Conservation (phyloP, 2,797 vertebrate species). For the Amblyraja radiata region DNA sequence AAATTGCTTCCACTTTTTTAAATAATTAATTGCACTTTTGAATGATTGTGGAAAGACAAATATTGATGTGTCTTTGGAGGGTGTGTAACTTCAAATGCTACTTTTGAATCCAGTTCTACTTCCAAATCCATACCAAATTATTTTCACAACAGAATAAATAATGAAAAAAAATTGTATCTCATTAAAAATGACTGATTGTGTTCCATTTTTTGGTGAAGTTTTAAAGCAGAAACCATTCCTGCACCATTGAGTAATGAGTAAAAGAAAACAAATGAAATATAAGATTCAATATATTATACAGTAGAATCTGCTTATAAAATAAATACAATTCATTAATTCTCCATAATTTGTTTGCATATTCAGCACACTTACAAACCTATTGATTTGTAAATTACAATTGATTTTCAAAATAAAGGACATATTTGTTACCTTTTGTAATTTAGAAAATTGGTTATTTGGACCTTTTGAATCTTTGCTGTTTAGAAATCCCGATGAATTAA, state of each 20-base stretch:
- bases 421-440: neutral
- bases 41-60: neutral
- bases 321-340: neutral
- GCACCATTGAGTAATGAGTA: neutral
- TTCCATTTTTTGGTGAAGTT: neutral
- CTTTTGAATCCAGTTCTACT: neutral
- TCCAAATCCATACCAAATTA: neutral
- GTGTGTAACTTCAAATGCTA: neutral
- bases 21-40: neutral
- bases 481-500: neutral
- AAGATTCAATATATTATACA: neutral
- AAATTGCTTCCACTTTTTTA: neutral
- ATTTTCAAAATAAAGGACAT: neutral
- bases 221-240: neutral
- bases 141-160: neutral
- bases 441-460: neutral
- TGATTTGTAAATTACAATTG: constrained; percentile 7
- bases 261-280: neutral
- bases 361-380: neutral
- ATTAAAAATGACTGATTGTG: neutral
- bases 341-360: neutral
- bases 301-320: neutral
- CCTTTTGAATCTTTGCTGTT: neutral
- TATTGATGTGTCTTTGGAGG: neutral
- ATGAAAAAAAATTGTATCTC: neutral